Evolutionary conservation across 2,888 invertebrate genomes (phyloP).

Genomic region (Cerceris ruficornis): DNA sequence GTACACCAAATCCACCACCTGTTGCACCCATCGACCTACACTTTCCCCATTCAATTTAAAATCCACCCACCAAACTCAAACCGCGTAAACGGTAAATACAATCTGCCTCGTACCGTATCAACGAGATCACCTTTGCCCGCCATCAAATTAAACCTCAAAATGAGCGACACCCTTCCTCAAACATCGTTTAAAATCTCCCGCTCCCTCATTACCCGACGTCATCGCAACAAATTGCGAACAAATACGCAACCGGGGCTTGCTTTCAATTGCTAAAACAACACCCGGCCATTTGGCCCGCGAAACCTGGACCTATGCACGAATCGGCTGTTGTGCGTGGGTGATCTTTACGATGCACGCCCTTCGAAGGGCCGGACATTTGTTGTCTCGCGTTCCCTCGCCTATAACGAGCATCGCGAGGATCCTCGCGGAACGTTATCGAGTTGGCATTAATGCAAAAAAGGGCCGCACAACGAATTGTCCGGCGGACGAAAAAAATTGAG

Average conservation of each 20-base stretch:
- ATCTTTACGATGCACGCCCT: conserved; percentile 44
- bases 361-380: conserved; percentile 39
- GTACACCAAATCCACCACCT: too few species aligned
- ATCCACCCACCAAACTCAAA: too few species aligned
- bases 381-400: conserved; percentile 43
- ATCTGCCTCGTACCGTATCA: too few species aligned
- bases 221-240: conserved; percentile 46
- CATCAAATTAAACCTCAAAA: too few species aligned
- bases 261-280: conserved; percentile 45
- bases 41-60: too few species aligned
- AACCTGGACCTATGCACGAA: conserved; percentile 1
- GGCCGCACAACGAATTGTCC: conserved; percentile 60
- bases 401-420: conserved; percentile 44
- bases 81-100: too few species aligned
- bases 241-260: conserved; percentile 10
- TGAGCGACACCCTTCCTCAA: too few species aligned
- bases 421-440: conserved; percentile 41
- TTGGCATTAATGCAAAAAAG: conserved; percentile 46
- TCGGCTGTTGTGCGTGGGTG: conserved; percentile 49
- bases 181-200: background rate
- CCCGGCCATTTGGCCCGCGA: background rate
- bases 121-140: too few species aligned
- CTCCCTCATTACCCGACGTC: conserved; percentile 34
- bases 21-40: too few species aligned
- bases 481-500: conserved; percentile 64